Conservation (phyloP, 2,797 vertebrate species). For the Pseudomugil tenellus region DNA sequence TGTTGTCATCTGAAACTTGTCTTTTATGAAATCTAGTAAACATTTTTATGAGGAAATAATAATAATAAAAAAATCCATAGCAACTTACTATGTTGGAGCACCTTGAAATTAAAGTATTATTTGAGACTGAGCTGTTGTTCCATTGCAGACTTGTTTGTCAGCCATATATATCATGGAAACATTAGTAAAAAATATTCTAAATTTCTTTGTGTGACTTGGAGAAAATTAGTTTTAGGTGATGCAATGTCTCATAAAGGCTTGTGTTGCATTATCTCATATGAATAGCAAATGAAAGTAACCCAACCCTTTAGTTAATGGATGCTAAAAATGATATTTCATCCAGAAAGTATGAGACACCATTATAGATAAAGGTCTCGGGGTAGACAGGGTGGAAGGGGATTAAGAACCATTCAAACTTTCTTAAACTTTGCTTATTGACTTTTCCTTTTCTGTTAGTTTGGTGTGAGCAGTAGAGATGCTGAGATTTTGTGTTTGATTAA, state of each 20-base stretch:
- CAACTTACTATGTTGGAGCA: neutral
- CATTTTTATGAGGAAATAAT: conserved; percentile 8
- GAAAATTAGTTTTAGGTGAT: neutral
- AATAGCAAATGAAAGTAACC: neutral
- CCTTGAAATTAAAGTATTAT: neutral
- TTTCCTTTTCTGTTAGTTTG: too few relatives aligned
- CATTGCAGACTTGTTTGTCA: conserved; percentile 35
- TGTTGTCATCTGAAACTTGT: conserved; percentile 37
- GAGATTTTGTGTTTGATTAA: too few relatives aligned
- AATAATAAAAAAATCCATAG: neutral
- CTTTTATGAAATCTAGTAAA: conserved; percentile 53
- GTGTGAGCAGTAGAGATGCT: too few relatives aligned
- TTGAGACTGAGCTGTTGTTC: conserved; percentile 28
- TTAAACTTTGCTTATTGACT: too few relatives aligned
- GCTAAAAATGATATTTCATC: neutral
- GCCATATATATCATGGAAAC: neutral
- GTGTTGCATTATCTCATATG: neutral
- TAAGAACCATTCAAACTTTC: too few relatives aligned
- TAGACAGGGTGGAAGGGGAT: too few relatives aligned
- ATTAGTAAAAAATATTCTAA: conserved; percentile 2
- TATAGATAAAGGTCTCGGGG: too few relatives aligned
- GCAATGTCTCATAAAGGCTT: neutral
- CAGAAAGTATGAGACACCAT: too few relatives aligned
- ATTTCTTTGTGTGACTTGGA: conserved; percentile 13
- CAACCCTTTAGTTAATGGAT: neutral